Conservation (phyloP, 2,113 vertebrate species). For the Channa maculata region DNA sequence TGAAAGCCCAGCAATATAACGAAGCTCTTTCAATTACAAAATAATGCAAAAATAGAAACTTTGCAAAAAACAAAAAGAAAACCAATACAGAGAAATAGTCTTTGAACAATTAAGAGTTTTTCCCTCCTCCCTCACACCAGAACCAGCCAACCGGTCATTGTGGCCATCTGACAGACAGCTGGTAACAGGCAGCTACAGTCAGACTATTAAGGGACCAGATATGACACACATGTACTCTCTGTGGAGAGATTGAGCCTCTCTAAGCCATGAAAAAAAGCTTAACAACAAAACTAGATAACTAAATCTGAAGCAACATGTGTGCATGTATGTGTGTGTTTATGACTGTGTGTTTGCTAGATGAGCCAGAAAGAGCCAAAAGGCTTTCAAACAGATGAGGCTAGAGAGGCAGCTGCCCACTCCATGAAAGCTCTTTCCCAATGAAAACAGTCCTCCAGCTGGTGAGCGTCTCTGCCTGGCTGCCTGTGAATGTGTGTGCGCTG, state of each 20-base stretch:
- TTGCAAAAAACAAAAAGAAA: conserved; percentile 6
- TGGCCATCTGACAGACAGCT: conserved; percentile 33
- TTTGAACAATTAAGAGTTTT: not conserved
- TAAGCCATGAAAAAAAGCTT: not conserved
- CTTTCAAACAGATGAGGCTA: conserved; percentile 70
- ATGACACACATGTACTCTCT: not conserved
- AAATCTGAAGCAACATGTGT: conserved; percentile 30
- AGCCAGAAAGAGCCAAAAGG: conserved; percentile 67
- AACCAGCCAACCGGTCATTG: conserved; percentile 34
- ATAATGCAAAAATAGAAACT: conserved; percentile 27
- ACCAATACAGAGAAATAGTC: not conserved
- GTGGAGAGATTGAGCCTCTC: not conserved
- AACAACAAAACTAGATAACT: conserved; percentile 23
- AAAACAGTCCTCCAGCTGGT: conserved; percentile 52
- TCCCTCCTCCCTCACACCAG: not conserved
- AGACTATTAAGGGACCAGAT: conserved; percentile 15
- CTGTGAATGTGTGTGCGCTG: not conserved
- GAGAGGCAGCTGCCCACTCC: conserved; percentile 54
- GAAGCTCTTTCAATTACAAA: conserved; percentile 27
- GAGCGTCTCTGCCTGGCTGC: conserved; percentile 20
- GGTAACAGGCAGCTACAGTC: not conserved
- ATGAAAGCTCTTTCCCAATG: conserved; percentile 22
- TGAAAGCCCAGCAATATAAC: conserved; percentile 43
- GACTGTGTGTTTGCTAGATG: conserved; percentile 30
- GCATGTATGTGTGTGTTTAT: not conserved